phyloP scores from a whole-genome alignment of 2,113 vertebrate species.

The Emydura subglobosa region DNA sequence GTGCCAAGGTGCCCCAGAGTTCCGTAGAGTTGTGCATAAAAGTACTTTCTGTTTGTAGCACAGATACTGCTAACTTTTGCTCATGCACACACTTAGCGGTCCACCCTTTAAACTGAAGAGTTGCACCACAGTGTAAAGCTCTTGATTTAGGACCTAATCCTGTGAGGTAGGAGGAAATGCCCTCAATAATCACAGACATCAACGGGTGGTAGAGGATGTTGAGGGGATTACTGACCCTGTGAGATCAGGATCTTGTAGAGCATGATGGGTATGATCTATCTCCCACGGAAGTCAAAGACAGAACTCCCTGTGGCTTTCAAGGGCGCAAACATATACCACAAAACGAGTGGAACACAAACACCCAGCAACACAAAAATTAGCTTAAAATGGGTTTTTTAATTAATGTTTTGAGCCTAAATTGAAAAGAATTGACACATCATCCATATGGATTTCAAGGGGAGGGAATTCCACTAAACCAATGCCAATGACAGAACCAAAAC shows the following conservation, averaged over 20 bases:
- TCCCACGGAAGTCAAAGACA: neutral
- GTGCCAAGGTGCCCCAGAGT: neutral
- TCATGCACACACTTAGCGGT: neutral
- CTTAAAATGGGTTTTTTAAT: neutral
- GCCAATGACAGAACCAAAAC: neutral
- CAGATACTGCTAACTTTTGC: neutral
- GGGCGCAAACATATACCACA: neutral
- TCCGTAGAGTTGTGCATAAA: neutral
- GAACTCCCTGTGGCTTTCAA: neutral
- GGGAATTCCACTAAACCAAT: neutral
- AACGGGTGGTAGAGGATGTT: neutral
- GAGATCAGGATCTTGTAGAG: neutral
- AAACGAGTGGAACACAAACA: neutral
- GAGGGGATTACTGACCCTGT: neutral
- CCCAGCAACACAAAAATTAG: neutral
- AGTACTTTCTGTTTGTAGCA: neutral
- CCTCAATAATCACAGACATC: neutral
- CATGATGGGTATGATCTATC: neutral
- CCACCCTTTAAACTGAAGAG: neutral
- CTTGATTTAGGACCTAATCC: neutral
- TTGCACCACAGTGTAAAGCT: neutral
- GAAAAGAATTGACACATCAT: neutral
- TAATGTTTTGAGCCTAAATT: neutral
- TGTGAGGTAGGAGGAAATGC: neutral
- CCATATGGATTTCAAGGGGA: neutral